Percentiles rank a stretch among this genome's conserved stretches.
phyloP scores from a whole-genome alignment of 2,797 vertebrate species.

The Nyctibius grandis region DNA sequence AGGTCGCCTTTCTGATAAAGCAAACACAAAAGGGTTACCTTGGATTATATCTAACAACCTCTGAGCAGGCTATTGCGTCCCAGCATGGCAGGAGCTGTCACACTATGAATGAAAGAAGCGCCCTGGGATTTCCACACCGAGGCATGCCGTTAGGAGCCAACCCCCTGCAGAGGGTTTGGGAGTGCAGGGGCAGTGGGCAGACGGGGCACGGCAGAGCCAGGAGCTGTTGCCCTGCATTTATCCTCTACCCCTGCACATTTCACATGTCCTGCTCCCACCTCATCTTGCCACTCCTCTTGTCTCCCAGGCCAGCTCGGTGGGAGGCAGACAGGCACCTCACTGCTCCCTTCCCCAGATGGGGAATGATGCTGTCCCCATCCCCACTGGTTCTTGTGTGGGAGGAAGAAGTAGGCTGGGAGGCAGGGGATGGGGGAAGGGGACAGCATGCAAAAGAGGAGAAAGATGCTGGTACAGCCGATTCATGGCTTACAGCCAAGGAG shows the following conservation, averaged over 20 bases:
- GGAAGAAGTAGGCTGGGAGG: neutral
- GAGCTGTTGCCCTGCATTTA: neutral
- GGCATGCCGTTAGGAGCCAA: neutral
- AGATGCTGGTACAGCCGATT: neutral
- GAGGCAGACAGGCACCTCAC: neutral
- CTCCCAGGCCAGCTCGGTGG: accelerated
- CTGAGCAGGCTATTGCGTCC: neutral
- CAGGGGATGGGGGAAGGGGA: neutral
- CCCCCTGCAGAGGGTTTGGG: neutral
- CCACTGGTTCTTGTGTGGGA: neutral
- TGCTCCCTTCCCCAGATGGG: neutral
- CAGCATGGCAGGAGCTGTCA: neutral
- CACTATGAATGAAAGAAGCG: neutral
- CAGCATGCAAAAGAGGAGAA: neutral
- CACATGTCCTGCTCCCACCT: neutral
- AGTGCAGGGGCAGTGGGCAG: neutral
- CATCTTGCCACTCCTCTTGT: neutral
- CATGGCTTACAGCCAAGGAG: neutral
- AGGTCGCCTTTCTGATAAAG: constrained; percentile 29
- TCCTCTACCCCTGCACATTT: neutral
- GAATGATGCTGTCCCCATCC: neutral
- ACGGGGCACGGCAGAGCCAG: neutral
- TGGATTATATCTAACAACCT: neutral
- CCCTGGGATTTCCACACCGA: neutral
- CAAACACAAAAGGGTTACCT: neutral